A percentile compares a stretch with the other conserved stretches of the same genome.
phyloP scores from a whole-genome alignment of 1,140 invertebrate genomes.

The Neuroterus valhalla region DNA sequence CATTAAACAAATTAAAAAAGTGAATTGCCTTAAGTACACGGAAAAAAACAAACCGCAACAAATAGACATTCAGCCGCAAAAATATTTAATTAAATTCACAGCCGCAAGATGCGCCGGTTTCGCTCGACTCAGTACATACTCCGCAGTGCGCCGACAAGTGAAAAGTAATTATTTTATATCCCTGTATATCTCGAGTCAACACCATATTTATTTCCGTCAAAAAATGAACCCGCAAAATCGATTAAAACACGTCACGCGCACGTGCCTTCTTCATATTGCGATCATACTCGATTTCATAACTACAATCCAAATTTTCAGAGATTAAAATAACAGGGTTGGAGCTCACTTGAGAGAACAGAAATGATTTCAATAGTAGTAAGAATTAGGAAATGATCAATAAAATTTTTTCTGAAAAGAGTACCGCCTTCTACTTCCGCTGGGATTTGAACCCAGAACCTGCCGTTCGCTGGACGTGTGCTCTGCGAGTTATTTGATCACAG shows the following conservation, averaged over 20 bases:
- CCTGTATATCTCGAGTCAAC: slow-evolving; percentile 55
- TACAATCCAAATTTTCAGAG: no score
- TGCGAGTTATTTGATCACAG: no score
- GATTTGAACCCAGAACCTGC: no score
- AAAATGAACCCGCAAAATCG: slow-evolving; percentile 4
- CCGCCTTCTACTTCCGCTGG: no score
- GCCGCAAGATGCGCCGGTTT: slow-evolving; percentile 70
- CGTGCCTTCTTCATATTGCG: slow-evolving; percentile 22
- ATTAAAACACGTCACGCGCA: slow-evolving; percentile 47
- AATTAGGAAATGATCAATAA: no score
- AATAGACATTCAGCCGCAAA: slow-evolving; percentile 68
- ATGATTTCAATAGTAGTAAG: no score
- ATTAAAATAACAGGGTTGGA: no score
- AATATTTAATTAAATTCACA: slow-evolving; percentile 73
- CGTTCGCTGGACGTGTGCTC: no score
- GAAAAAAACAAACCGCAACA: slow-evolving; percentile 59
- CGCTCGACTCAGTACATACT: slow-evolving; percentile 51
- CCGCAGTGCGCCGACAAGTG: slow-evolving; percentile 55
- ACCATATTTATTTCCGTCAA: slow-evolving; percentile 46
- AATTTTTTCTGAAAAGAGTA: no score
- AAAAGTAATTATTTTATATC: slow-evolving; percentile 68
- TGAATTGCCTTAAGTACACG: slow-evolving; percentile 69
- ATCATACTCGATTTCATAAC: slow-evolving; percentile 8
- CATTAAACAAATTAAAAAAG: slow-evolving; percentile 72
- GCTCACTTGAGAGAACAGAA: no score